A percentile compares a stretch with the other conserved stretches of the same genome.
Conservation (phyloP, 2,113 vertebrate genomes). For the Atherinomorus stipes region DNA sequence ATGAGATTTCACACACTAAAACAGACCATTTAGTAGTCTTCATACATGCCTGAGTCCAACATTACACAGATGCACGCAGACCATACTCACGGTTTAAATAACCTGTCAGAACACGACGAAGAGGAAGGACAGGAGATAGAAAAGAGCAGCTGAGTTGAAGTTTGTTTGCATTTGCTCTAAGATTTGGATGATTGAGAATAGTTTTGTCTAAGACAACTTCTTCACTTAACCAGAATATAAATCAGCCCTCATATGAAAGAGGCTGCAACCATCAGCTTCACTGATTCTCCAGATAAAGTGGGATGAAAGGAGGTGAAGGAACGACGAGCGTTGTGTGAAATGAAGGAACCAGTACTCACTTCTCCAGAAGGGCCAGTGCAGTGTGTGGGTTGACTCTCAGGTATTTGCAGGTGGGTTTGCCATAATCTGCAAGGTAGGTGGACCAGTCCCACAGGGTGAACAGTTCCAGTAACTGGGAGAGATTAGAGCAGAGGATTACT, state of each 20-base stretch:
- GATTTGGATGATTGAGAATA: neutral
- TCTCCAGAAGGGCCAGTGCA: slow-evolving; percentile 92
- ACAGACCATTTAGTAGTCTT: neutral
- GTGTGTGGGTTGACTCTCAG: slow-evolving; percentile 94
- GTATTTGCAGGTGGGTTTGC: slow-evolving; percentile 93
- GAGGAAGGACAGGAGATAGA: slow-evolving; percentile 30
- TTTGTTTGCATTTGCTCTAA: too few relatives aligned
- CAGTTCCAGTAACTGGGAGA: slow-evolving; percentile 90
- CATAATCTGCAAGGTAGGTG: slow-evolving; percentile 94
- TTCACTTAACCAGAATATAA: neutral
- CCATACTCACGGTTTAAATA: slow-evolving; percentile 72
- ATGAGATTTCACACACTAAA: slow-evolving; percentile 10
- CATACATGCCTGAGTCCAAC: slow-evolving; percentile 23
- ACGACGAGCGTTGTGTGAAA: neutral
- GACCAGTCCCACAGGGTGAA: slow-evolving; percentile 99
- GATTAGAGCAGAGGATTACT: neutral
- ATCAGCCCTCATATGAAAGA: neutral
- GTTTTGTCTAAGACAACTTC: neutral
- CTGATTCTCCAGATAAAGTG: neutral
- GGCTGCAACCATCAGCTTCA: neutral
- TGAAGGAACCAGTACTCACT: slow-evolving; percentile 82
- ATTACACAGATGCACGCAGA: neutral
- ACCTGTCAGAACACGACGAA: slow-evolving; percentile 55
- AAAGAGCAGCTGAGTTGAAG: slow-evolving; percentile 13
- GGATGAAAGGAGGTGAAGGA: neutral